Conservation (phyloP, 2,888 invertebrate genomes). For the Seira musarum region DNA sequence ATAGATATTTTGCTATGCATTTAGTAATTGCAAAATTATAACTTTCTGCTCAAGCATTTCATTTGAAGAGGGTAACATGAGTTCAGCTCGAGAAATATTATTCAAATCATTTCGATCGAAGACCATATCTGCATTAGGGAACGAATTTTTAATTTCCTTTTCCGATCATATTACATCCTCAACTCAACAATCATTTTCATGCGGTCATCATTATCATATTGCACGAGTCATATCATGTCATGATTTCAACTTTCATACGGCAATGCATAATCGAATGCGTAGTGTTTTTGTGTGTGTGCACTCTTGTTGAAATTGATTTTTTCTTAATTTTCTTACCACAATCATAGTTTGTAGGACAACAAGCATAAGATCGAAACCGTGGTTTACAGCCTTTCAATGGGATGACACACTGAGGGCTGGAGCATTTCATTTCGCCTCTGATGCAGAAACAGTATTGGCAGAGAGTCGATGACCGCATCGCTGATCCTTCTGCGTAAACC, state of each 20-base stretch:
- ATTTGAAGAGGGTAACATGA: no score
- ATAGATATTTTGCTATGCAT: no score
- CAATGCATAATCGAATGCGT: no score
- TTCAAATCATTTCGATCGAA: no score
- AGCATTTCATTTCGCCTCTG: constrained; percentile 81
- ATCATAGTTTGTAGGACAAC: constrained; percentile 88
- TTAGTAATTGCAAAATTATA: no score
- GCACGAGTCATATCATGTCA: neutral
- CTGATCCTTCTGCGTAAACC: constrained; percentile 85
- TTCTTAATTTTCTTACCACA: constrained; percentile 73
- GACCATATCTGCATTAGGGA: neutral
- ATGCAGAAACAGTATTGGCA: constrained; percentile 93
- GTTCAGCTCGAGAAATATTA: no score
- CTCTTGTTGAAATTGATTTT: neutral
- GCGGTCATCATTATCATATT: neutral
- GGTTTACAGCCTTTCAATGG: constrained; percentile 82
- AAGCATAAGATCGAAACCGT: constrained; percentile 78
- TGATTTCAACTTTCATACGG: neutral
- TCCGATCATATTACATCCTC: neutral
- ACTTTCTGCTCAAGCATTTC: no score
- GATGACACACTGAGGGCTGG: constrained; percentile 85
- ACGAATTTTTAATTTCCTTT: neutral
- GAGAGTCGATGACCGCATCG: constrained; percentile 84
- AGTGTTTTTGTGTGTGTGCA: no score
- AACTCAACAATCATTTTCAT: neutral